These are phyloP conservation scores for Agrotis puta DNA, from an alignment of 2,888 invertebrate species.

Conservation along the genomic window DNA sequence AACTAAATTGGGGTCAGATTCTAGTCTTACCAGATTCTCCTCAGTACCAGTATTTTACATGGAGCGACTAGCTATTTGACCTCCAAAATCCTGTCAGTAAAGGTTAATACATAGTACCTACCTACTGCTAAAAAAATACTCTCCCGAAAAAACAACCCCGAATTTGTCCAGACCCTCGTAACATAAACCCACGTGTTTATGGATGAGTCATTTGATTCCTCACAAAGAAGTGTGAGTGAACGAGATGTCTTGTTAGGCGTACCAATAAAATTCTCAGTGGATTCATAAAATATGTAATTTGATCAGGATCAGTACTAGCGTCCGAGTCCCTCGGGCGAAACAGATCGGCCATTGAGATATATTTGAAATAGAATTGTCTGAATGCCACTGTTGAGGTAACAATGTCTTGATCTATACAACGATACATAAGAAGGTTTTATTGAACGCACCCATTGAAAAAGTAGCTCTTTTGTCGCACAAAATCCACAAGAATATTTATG, in stretches of 20 bases:
- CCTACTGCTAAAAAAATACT: background rate
- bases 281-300: conserved; percentile 81
- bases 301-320: conserved; percentile 74
- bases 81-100: too few species aligned
- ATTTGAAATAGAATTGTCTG: conserved; percentile 65
- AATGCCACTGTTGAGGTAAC: conserved; percentile 55
- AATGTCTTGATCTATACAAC: conserved; percentile 55
- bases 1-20: too few species aligned
- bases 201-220: conserved; percentile 58
- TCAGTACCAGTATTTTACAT: too few species aligned
- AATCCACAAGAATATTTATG: background rate
- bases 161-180: conserved; percentile 3
- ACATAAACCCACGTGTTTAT: conserved; percentile 53
- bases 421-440: conserved; percentile 41
- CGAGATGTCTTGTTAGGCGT: conserved; percentile 69
- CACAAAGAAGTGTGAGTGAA: conserved; percentile 56
- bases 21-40: too few species aligned
- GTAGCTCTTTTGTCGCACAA: background rate
- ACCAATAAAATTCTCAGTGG: conserved; percentile 71
- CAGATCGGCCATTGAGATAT: conserved; percentile 63
- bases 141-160: conserved; percentile 18
- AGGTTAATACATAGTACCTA: background rate
- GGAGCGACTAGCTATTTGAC: too few species aligned
- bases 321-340: conserved; percentile 65
- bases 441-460: conserved; percentile 37